Conservation (phyloP, 1,140 invertebrate species). For the Papilio helenus region DNA sequence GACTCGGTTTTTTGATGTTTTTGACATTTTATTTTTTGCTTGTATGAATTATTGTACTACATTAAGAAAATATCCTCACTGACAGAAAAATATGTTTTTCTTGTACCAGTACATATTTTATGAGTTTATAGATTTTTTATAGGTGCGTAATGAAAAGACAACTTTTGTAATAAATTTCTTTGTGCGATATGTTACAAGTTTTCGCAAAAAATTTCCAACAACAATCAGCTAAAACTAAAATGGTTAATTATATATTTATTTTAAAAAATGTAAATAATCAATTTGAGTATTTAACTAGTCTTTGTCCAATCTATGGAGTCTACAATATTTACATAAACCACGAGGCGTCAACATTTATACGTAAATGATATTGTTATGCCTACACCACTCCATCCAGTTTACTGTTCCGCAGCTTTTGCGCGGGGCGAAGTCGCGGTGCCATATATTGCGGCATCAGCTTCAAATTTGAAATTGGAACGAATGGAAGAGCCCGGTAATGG, state of each 20-base stretch:
- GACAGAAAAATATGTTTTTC: conserved; percentile 9
- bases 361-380: conserved; percentile 38
- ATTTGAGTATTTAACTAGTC: background rate
- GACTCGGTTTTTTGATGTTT: background rate
- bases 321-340: conserved; percentile 6
- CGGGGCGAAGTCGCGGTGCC: conserved; percentile 60
- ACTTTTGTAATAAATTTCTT: background rate
- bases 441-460: conserved; percentile 74
- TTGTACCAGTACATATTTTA: background rate
- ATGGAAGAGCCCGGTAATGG: conserved; percentile 78
- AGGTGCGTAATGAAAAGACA: background rate
- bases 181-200: background rate
- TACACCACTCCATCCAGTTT: conserved; percentile 31
- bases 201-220: background rate
- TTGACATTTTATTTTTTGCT: background rate
- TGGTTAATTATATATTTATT: too few species aligned
- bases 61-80: background rate
- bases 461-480: conserved; percentile 82
- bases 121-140: conserved; percentile 4
- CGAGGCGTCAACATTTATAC: conserved; percentile 32
- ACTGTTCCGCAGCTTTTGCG: conserved; percentile 18
- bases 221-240: background rate
- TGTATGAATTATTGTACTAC: background rate
- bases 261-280: too few species aligned
- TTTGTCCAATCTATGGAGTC: background rate